Percentiles rank a stretch among this genome's conserved stretches.
Conservation (phyloP, 2,888 invertebrate genomes). For the Hyles lineata region DNA sequence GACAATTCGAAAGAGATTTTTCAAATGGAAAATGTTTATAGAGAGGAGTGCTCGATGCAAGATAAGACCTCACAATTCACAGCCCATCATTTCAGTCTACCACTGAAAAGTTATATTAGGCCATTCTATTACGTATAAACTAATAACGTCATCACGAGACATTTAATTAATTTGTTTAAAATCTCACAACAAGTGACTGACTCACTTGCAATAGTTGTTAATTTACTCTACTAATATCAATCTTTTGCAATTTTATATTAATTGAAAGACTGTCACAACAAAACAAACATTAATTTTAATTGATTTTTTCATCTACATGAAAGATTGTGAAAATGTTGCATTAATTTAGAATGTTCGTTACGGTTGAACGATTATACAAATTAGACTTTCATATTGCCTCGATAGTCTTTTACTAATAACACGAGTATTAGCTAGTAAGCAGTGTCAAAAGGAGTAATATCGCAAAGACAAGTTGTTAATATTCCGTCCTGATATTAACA, state of each 20-base stretch:
- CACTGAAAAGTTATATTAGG: too few species aligned
- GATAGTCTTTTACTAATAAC: constrained; percentile 25
- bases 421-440: background rate
- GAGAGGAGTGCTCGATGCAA: too few species aligned
- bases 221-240: background rate
- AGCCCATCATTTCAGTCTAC: too few species aligned
- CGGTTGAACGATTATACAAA: constrained; percentile 51
- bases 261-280: background rate
- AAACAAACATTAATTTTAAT: background rate
- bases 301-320: constrained; percentile 3
- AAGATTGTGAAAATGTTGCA: constrained; percentile 21
- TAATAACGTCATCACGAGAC: too few species aligned
- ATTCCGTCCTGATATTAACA: too few species aligned
- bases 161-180: too few species aligned
- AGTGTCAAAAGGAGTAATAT: background rate
- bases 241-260: background rate
- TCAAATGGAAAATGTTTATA: too few species aligned
- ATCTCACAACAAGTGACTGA: too few species aligned
- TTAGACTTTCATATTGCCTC: constrained; percentile 50
- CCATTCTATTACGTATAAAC: too few species aligned
- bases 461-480: background rate
- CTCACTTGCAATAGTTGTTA: background rate
- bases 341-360: constrained; percentile 36
- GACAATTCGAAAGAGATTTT: too few species aligned
- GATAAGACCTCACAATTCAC: too few species aligned